Evolutionary conservation across 2,888 invertebrate genomes (phyloP), one percentile per base, ranked within the genome.

Genomic region (Drosophila affinis): DNA sequence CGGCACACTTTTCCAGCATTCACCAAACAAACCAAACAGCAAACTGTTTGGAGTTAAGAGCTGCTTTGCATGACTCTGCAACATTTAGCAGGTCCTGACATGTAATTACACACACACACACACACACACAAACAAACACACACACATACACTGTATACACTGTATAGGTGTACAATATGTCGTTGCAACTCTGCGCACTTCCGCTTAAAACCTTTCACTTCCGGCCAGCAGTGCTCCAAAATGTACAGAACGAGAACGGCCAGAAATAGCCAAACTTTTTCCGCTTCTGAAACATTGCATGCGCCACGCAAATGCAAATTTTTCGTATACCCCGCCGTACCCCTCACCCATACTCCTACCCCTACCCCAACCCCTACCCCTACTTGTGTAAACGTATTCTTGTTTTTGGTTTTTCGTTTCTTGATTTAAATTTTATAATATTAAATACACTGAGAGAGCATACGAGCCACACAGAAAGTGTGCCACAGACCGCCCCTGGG

Each of bases 151-250:
- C 39, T 39, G 14, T 7, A 32, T 44, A 32, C 21, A 55, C 32
- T 24, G 24, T 24, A 54, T n/a, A 32, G 14, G 3, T 21, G 21
- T 39, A 62, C 60, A 29, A 72, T 63, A 72, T 67, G 76, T 78
- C 61, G 75, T 67, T 79, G 77, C 77, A 85, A 64, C 82, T 71
- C 72, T 63, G 76, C 78, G 75, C 70, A 87, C 83, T 87, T 83
- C 83, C 83, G 83, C 64, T 85, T 72, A 78, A 81, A 83, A 83
- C 85, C 85, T 82, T 83, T 77, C 29, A 81, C 87, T 81, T 83
- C 82, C 82, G 87, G 63, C 72, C 65, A 56, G 56, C 75, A 74
- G 47, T 67, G 77, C 67, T 65, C 59, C 59, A 59, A 76, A 84
- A 62, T 53, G 69, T 79, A 79, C 67, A 74, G 62, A 75, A 62